These are phyloP conservation scores for Dryobotodes eremita DNA, from an alignment of 2,888 invertebrate species.

Conservation along the genomic window DNA sequence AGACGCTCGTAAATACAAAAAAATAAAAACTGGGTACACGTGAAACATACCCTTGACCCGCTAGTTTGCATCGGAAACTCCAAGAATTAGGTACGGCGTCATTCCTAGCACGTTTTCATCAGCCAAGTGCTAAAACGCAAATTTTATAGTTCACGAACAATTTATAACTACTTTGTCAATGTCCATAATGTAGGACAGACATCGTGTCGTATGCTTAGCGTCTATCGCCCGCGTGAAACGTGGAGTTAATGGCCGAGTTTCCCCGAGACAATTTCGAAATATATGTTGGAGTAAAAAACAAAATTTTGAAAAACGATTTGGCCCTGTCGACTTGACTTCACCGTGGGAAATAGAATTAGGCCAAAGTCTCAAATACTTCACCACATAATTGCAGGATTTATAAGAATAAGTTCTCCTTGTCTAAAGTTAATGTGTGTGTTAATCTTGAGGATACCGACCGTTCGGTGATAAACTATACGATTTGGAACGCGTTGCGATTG, in stretches of 20 bases:
- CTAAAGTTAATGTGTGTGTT: too few relatives aligned
- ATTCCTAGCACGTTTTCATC: constrained; percentile 60
- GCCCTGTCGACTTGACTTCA: constrained; percentile 6
- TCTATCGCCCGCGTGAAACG: constrained; percentile 67
- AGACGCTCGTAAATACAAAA: constrained; percentile 43
- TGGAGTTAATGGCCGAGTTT: constrained; percentile 62
- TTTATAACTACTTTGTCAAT: constrained; percentile 71
- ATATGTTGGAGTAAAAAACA: constrained; percentile 57
- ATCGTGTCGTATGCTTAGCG: constrained; percentile 57
- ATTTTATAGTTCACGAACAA: constrained; percentile 65
- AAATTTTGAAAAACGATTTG: constrained; percentile 65
- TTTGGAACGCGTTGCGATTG: constrained; percentile 32
- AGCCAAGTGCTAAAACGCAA: constrained; percentile 58
- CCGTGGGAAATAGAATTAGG: constrained; percentile 51
- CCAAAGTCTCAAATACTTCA: constrained; percentile 35
- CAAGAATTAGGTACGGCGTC: constrained; percentile 33
- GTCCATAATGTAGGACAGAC: constrained; percentile 71
- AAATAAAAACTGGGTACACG: constrained; percentile 31
- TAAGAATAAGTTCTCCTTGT: constrained; percentile 10
- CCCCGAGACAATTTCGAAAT: constrained; percentile 61
- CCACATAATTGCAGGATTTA: constrained; percentile 12
- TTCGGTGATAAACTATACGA: constrained; percentile 35
- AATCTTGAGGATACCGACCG: constrained; percentile 12
- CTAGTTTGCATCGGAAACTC: constrained; percentile 33
- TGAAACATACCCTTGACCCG: constrained; percentile 56